phyloP scores from a whole-genome alignment of 1,140 invertebrate species.

The Halesus radiatus region DNA sequence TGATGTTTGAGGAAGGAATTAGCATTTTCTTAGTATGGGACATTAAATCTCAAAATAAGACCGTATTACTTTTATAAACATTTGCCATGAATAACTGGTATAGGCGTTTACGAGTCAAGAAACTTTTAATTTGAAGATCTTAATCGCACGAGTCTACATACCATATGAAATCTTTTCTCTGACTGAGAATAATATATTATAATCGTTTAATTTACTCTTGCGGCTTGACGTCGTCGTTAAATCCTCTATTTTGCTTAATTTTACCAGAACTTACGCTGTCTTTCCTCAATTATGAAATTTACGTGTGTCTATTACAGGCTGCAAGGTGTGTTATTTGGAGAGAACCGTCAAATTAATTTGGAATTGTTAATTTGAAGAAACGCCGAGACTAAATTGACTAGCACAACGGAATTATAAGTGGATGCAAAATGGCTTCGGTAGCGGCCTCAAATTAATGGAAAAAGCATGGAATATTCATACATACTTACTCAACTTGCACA shows the following conservation, averaged over 20 bases:
- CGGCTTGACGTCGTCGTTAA: conserved; percentile 2
- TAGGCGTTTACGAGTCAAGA: conserved; percentile 9
- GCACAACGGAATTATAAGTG: conserved; percentile 28
- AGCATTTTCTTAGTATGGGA: conserved; percentile 15
- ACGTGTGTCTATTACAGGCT: not conserved
- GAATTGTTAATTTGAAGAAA: conserved; percentile 21
- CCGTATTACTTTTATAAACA: conserved; percentile 8
- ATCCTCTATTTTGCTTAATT: conserved; percentile 26
- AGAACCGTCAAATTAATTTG: conserved; percentile 25
- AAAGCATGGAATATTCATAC: not conserved
- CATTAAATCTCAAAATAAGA: conserved; percentile 26
- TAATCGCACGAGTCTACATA: conserved; percentile 1
- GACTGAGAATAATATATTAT: not conserved
- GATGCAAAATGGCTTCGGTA: conserved; percentile 16
- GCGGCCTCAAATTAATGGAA: not conserved
- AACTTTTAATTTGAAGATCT: conserved; percentile 23
- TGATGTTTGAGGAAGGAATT: not conserved
- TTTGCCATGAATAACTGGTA: not conserved
- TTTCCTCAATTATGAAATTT: conserved; percentile 24
- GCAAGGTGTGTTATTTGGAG: not conserved
- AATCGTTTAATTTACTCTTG: conserved; percentile 11
- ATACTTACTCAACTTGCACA: no score
- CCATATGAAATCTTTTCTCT: not conserved
- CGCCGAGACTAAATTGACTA: conserved; percentile 23
- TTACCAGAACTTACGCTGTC: conserved; percentile 11